These are phyloP conservation scores for Drosophila subpulchrella DNA, from an alignment of 1,140 invertebrate species.

Conservation along the genomic window DNA sequence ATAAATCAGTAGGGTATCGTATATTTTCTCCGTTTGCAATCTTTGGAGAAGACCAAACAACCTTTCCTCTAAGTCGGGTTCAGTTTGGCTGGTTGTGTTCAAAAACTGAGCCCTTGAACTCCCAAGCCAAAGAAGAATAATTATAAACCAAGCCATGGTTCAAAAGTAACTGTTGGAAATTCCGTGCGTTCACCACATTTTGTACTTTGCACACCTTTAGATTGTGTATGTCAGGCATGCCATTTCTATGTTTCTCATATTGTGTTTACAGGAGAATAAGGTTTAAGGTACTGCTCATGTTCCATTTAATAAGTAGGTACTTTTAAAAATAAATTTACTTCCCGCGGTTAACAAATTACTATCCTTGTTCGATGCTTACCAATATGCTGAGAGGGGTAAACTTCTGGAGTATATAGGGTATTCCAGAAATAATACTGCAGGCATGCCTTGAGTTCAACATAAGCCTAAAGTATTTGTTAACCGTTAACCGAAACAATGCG, in stretches of 20 bases:
- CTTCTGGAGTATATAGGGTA: no score
- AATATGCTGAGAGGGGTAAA: no score
- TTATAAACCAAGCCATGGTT: slow-evolving; percentile 11
- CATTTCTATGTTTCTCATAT: not conserved
- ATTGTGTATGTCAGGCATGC: not conserved
- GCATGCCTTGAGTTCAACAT: no score
- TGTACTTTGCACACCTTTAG: not conserved
- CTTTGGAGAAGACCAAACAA: slow-evolving; percentile 18
- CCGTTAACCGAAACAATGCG: no score
- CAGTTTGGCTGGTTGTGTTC: not conserved
- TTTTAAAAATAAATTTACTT: no score
- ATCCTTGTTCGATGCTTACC: no score
- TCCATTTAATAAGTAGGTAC: not conserved
- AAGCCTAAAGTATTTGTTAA: no score
- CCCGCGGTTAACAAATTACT: no score
- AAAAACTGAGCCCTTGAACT: not conserved
- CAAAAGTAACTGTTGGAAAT: slow-evolving; percentile 2
- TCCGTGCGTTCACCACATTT: not conserved
- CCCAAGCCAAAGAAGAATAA: slow-evolving; percentile 15
- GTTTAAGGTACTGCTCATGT: not conserved
- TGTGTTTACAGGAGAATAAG: not conserved
- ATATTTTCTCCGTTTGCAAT: slow-evolving; percentile 32
- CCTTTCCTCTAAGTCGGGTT: not conserved
- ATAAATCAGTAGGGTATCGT: slow-evolving; percentile 43
- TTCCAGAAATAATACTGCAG: no score